Percentiles rank a stretch among this genome's conserved stretches.
Evolutionary conservation across 1,140 invertebrate species (phyloP).

Genomic region (Microplitis mediator): DNA sequence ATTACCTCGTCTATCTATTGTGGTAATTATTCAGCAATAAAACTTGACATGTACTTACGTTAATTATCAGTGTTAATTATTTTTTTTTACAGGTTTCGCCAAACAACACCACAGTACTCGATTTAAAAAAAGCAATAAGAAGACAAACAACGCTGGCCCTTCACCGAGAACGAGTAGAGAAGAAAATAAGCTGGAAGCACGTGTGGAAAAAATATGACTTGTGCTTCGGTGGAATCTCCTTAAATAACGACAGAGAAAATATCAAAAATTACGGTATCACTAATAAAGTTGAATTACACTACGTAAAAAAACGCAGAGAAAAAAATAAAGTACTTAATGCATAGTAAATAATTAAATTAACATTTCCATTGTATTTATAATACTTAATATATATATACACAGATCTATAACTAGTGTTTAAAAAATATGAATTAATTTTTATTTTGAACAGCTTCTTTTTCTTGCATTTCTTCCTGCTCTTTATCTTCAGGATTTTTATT

Average conservation of each 20-base stretch:
- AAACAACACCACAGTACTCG: slow-evolving; percentile 51
- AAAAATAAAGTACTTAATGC: slow-evolving; percentile 40
- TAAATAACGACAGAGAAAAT: slow-evolving; percentile 47
- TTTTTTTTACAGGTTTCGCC: slow-evolving; percentile 48
- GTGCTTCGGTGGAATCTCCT: slow-evolving; percentile 38
- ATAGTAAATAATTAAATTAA: slow-evolving; percentile 8
- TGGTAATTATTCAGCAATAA: slow-evolving; percentile 41
- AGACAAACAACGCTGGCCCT: slow-evolving; percentile 52
- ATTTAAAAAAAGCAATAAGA: slow-evolving; percentile 56
- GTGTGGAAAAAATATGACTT: slow-evolving; percentile 56
- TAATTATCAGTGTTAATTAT: too few species aligned
- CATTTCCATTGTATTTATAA: slow-evolving; percentile 6
- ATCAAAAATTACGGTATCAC: slow-evolving; percentile 54
- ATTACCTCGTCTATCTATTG: slow-evolving; percentile 50
- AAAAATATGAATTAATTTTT: too few species aligned
- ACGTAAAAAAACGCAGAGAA: slow-evolving; percentile 46
- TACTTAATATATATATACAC: background rate
- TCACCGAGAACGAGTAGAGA: slow-evolving; percentile 48
- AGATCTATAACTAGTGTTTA: background rate
- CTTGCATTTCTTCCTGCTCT: background rate
- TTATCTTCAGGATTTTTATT: background rate
- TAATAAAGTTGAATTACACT: slow-evolving; percentile 50
- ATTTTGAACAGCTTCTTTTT: background rate
- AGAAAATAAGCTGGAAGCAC: slow-evolving; percentile 59
- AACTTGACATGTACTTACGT: slow-evolving; percentile 1